Conservation (phyloP, 1,140 invertebrate species). For the Drosophila nikananu region DNA sequence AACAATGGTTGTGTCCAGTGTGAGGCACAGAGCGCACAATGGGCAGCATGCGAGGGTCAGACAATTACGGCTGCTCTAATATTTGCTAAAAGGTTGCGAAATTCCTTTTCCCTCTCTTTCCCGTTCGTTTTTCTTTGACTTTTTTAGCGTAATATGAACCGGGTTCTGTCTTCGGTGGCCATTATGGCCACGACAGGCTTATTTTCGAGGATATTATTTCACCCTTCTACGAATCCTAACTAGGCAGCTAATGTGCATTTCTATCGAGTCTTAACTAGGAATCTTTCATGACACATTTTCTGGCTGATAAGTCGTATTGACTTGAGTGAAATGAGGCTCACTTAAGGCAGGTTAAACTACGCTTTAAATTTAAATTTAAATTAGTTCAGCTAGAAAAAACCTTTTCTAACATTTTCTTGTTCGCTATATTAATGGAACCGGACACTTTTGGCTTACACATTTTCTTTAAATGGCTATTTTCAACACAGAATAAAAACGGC, state of each 20-base stretch:
- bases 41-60: conserved; percentile 14
- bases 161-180: conserved; percentile 1
- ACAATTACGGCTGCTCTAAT: conserved; percentile 40
- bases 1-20: conserved; percentile 27
- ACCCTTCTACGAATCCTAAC: background rate
- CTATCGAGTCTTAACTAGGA: background rate
- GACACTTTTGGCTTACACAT: background rate
- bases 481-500: background rate
- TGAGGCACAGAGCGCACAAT: conserved; percentile 18
- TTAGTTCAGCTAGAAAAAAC: too few relatives aligned
- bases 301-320: conserved; percentile 40
- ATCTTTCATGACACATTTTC: background rate
- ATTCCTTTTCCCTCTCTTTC: background rate
- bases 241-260: background rate
- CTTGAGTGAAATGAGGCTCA: conserved; percentile 9
- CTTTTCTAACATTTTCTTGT: too few relatives aligned
- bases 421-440: too few relatives aligned
- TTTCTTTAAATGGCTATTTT: background rate
- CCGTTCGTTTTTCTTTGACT: conserved; percentile 11
- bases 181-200: conserved; percentile 41
- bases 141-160: conserved; percentile 64
- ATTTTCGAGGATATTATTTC: conserved; percentile 10
- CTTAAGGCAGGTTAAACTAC: background rate
- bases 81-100: conserved; percentile 47
- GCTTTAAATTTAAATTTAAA: background rate